A percentile compares a stretch with the other conserved stretches of the same genome.
phyloP scores from a whole-genome alignment of 2,888 invertebrate species.

The Sussaba pulchella region DNA sequence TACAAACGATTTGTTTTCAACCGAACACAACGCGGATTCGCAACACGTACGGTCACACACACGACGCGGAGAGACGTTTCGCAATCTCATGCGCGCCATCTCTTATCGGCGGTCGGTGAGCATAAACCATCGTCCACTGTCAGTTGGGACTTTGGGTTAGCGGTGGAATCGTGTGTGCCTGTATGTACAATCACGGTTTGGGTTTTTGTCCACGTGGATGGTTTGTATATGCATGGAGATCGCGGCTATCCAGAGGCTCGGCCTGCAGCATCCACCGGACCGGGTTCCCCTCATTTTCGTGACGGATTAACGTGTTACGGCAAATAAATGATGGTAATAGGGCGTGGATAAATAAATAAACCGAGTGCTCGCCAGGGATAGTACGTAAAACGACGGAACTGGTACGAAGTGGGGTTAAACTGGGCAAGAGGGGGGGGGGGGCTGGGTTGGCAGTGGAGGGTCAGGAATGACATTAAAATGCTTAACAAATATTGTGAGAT shows the following conservation, averaged over 20 bases:
- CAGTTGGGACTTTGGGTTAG: constrained; percentile 59
- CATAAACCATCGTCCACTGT: constrained; percentile 73
- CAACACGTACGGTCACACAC: too few relatives aligned
- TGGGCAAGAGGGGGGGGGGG: too few relatives aligned
- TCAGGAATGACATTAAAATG: constrained; percentile 55
- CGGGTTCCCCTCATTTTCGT: constrained; percentile 58
- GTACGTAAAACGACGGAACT: constrained; percentile 16
- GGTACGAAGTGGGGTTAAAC: too few relatives aligned
- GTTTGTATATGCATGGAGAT: too few relatives aligned
- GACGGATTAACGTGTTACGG: constrained; percentile 67
- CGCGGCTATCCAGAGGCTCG: background rate
- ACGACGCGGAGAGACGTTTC: constrained; percentile 72
- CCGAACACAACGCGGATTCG: too few relatives aligned
- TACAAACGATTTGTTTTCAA: too few relatives aligned
- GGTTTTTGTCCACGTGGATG: constrained; percentile 48
- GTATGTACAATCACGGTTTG: constrained; percentile 39
- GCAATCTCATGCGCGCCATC: constrained; percentile 74
- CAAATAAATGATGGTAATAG: constrained; percentile 65
- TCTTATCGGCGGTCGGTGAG: constrained; percentile 73
- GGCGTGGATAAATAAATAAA: constrained; percentile 65
- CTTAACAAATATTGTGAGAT: constrained; percentile 48
- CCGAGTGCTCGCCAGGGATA: constrained; percentile 45
- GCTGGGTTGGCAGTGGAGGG: background rate
- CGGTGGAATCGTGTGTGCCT: constrained; percentile 18
- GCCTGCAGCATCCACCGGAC: constrained; percentile 35